Conservation (phyloP, 2,888 invertebrate species). For the Polymixis lichenea region DNA sequence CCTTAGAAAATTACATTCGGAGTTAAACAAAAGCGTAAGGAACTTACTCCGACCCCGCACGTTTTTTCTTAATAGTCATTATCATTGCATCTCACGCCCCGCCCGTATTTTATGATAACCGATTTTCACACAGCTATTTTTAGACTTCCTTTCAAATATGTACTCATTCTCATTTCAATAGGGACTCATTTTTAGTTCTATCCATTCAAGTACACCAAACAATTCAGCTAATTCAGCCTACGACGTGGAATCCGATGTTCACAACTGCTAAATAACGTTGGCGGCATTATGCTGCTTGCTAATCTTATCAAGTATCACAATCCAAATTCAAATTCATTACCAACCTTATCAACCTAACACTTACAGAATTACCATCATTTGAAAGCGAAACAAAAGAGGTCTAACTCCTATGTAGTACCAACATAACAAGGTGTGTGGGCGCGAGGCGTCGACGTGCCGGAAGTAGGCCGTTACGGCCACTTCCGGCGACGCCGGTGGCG, state of each 20-base stretch:
- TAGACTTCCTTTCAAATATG: neutral
- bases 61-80: no score
- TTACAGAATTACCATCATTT: conserved; percentile 60
- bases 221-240: neutral
- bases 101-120: neutral
- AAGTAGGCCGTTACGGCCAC: conserved; percentile 81
- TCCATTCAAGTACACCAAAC: no score
- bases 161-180: no score
- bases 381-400: conserved; percentile 64
- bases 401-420: conserved; percentile 64
- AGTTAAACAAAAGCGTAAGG: no score
- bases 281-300: neutral
- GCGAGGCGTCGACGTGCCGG: conserved; percentile 78
- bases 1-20: no score
- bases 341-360: conserved; percentile 16
- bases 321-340: conserved; percentile 10
- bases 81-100: neutral
- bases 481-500: conserved; percentile 74
- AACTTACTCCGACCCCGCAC: no score
- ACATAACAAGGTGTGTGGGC: conserved; percentile 63
- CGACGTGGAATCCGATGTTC: neutral
- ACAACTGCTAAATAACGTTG: neutral
- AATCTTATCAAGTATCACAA: neutral
- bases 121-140: neutral
- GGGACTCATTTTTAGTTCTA: no score